phyloP scores from a whole-genome alignment of 1,140 invertebrate genomes.

The Bombus terrestris region DNA sequence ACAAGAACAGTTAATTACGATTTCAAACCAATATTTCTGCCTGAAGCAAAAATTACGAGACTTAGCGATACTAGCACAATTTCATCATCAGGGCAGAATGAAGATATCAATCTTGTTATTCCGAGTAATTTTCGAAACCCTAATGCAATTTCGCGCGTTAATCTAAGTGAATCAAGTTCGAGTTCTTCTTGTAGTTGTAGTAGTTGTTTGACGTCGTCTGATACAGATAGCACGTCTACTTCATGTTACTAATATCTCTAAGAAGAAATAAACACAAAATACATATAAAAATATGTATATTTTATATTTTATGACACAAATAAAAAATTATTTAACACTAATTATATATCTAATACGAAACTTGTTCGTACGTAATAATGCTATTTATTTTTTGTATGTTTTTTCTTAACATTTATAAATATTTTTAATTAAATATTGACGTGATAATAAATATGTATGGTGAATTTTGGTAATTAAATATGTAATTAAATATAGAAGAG shows the following conservation, averaged over 20 bases:
- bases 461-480: too few species aligned
- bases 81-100: background rate
- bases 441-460: too few species aligned
- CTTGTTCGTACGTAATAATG: background rate
- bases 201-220: background rate
- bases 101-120: too few species aligned
- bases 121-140: background rate
- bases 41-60: background rate
- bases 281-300: background rate
- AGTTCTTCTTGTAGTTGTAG: constrained; percentile 10
- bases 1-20: constrained; percentile 67
- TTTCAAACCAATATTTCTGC: constrained; percentile 11
- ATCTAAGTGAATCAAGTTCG: constrained; percentile 41
- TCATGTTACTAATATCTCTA: too few species aligned
- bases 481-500: too few species aligned
- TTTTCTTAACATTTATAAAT: background rate
- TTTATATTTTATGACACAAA: background rate
- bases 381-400: background rate
- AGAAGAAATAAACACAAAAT: background rate
- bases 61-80: constrained; percentile 45
- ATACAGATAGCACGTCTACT: too few species aligned
- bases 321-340: background rate
- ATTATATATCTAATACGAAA: background rate
- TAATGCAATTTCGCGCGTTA: background rate
- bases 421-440: background rate